Conservation (phyloP, 2,113 vertebrate genomes). For the Todiramphus saurophagus region DNA sequence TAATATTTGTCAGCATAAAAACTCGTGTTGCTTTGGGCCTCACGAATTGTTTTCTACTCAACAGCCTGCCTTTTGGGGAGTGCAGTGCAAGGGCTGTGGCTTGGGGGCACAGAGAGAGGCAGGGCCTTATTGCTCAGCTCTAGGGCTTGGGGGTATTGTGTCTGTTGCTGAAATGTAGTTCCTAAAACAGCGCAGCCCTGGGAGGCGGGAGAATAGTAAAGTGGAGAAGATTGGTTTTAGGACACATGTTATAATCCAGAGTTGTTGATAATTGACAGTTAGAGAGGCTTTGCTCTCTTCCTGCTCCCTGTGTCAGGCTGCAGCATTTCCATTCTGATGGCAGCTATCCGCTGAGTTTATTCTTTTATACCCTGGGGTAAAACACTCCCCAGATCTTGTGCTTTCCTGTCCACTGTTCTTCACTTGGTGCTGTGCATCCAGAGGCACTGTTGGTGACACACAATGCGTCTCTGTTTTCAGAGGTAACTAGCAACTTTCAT, state of each 20-base stretch:
- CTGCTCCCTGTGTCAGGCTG: neutral
- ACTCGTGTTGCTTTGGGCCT: neutral
- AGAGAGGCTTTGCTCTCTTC: neutral
- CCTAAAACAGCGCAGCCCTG: neutral
- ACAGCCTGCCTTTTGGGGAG: neutral
- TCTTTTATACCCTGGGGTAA: neutral
- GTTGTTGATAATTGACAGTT: neutral
- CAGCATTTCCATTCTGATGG: neutral
- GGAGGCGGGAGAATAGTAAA: neutral
- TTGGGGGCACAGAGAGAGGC: neutral
- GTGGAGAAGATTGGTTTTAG: neutral
- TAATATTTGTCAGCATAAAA: neutral
- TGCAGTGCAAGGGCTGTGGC: neutral
- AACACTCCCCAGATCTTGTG: neutral
- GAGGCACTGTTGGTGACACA: too few relatives aligned
- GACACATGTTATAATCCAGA: neutral
- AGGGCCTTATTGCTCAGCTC: neutral
- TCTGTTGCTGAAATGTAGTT: neutral
- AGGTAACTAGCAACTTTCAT: neutral
- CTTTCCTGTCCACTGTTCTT: too few relatives aligned
- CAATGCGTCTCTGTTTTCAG: neutral
- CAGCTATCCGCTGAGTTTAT: neutral
- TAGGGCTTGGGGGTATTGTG: neutral
- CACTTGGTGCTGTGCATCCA: too few relatives aligned
- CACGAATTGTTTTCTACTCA: neutral